phyloP scores from a whole-genome alignment of 2,113 vertebrate species.

The Numenius arquata region DNA sequence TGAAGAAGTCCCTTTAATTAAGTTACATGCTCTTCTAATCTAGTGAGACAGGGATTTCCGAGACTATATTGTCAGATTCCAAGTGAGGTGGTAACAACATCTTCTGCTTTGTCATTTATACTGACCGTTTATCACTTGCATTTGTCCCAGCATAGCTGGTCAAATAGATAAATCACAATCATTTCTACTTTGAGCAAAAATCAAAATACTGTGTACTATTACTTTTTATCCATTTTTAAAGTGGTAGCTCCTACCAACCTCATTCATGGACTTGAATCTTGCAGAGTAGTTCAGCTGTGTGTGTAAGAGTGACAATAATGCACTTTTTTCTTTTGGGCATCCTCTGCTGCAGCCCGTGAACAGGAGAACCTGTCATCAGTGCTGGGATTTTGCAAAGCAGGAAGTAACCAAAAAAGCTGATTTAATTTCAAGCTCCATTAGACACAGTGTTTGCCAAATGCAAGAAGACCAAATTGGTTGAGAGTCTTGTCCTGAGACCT shows the following conservation, averaged over 20 bases:
- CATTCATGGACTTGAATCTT: neutral
- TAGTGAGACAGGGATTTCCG: neutral
- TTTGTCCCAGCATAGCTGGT: neutral
- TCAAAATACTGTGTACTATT: neutral
- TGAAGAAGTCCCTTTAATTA: constrained; percentile 24
- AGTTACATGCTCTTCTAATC: neutral
- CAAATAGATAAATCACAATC: neutral
- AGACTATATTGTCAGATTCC: neutral
- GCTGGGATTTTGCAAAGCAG: constrained; percentile 22
- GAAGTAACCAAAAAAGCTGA: constrained; percentile 49
- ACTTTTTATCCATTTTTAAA: neutral
- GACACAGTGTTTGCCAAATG: constrained; percentile 37
- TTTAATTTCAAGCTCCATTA: constrained; percentile 65
- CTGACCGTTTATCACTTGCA: neutral
- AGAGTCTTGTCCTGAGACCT: constrained; percentile 33
- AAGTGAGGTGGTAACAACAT: neutral
- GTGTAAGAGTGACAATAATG: neutral
- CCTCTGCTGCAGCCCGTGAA: neutral
- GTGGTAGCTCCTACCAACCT: neutral
- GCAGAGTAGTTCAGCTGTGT: neutral
- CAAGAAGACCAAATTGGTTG: constrained; percentile 27
- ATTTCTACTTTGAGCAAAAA: neutral
- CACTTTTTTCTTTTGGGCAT: neutral
- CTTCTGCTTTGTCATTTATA: neutral
- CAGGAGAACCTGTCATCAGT: neutral